These are phyloP conservation scores for Drosophila nigritarsus DNA, from an alignment of 2,888 invertebrate species.

Conservation along the genomic window DNA sequence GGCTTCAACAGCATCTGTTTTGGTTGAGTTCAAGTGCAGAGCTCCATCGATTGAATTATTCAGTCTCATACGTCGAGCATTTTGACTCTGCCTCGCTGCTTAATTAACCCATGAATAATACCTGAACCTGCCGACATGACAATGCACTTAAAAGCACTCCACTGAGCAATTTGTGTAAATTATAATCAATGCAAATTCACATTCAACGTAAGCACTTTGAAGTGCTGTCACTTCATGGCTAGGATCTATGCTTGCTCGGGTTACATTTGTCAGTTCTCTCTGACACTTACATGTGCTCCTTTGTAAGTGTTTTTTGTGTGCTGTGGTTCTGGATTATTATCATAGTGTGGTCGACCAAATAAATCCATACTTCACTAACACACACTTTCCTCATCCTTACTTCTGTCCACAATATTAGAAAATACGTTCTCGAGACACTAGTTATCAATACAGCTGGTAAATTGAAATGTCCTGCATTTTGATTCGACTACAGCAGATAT, in stretches of 20 bases:
- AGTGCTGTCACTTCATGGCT: slow-evolving; percentile 1
- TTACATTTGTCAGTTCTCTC: not conserved
- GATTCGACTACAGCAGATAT: not conserved
- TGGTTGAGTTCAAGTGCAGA: not conserved
- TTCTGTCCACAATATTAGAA: not conserved
- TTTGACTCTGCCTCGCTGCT: not conserved
- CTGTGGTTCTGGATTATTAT: not conserved
- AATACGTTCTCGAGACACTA: not conserved
- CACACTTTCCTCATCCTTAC: not conserved
- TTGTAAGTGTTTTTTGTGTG: not conserved
- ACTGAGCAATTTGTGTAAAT: slow-evolving; percentile 48
- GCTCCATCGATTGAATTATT: slow-evolving; percentile 11
- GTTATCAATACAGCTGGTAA: not conserved
- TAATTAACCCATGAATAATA: slow-evolving; percentile 20
- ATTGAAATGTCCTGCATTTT: not conserved
- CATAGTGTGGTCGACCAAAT: not conserved
- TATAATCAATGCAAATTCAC: slow-evolving; percentile 30
- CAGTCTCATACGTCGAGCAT: not conserved
- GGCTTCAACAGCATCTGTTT: not conserved
- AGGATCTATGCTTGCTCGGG: not conserved
- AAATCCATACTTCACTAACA: not conserved
- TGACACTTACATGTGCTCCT: not conserved
- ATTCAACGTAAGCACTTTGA: slow-evolving; percentile 6
- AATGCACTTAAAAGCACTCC: slow-evolving; percentile 40
- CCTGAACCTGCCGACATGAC: slow-evolving; percentile 26